phyloP scores from a whole-genome alignment of 1,140 invertebrate genomes.

The Drosophila lacertosa region DNA sequence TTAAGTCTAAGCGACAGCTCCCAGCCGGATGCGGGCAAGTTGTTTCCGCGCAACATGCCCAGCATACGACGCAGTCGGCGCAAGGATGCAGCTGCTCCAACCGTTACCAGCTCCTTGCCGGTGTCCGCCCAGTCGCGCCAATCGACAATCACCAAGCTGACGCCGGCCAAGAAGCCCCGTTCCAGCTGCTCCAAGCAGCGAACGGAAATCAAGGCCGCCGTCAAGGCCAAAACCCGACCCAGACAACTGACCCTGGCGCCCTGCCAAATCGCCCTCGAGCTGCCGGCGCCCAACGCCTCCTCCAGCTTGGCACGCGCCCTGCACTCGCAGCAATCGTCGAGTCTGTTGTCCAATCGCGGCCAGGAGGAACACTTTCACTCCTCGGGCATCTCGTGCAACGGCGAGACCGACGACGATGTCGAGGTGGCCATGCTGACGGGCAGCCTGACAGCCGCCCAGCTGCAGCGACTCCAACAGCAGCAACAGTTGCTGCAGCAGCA shows the following conservation, averaged over 20 bases:
- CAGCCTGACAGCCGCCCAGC: conserved; percentile 54
- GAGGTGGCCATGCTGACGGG: conserved; percentile 79
- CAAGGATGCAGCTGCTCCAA: neutral
- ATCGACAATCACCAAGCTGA: conserved; percentile 70
- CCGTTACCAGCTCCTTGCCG: neutral
- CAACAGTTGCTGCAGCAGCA: too few relatives aligned
- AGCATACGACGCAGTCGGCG: conserved; percentile 73
- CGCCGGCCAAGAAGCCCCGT: conserved; percentile 52
- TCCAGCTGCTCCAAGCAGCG: conserved; percentile 68
- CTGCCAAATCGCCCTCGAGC: conserved; percentile 60
- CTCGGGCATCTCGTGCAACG: conserved; percentile 78
- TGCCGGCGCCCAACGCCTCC: conserved; percentile 50
- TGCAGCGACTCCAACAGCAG: conserved; percentile 45
- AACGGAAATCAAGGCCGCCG: conserved; percentile 48
- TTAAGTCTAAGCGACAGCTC: conserved; percentile 67
- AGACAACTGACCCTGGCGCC: conserved; percentile 63
- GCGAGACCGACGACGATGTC: conserved; percentile 70
- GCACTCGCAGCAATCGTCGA: conserved; percentile 58
- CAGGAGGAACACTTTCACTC: conserved; percentile 79
- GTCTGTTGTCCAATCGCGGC: conserved; percentile 29
- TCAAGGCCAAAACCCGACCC: conserved; percentile 59
- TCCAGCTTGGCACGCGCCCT: conserved; percentile 61
- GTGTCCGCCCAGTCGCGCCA: conserved; percentile 50
- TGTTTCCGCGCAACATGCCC: conserved; percentile 82
- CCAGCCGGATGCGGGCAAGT: conserved; percentile 66